Percentiles rank a stretch among this genome's conserved stretches.
These are phyloP conservation scores for Peucedramus taeniatus DNA, from an alignment of 2,113 vertebrate genomes.

Conservation along the genomic window DNA sequence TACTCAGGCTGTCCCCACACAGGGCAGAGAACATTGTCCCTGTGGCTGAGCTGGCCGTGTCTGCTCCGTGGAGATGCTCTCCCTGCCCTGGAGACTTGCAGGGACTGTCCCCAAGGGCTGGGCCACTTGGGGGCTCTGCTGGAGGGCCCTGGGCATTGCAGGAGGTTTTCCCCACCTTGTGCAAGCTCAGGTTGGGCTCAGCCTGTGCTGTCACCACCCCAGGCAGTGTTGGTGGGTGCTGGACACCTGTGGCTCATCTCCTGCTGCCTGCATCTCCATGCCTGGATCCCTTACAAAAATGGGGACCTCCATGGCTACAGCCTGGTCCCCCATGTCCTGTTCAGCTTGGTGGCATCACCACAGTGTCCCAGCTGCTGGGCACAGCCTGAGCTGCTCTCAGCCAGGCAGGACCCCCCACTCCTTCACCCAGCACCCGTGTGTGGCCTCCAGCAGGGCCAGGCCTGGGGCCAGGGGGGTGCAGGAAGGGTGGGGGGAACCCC, in stretches of 20 bases:
- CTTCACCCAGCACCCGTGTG: not conserved
- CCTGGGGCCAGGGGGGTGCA: not conserved
- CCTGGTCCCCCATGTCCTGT: not conserved
- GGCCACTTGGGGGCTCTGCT: not conserved
- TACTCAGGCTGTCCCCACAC: fast-evolving
- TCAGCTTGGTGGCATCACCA: not conserved
- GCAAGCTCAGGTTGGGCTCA: not conserved
- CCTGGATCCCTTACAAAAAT: not conserved
- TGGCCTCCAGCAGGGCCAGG: not conserved
- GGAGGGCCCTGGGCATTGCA: fast-evolving
- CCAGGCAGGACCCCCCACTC: not conserved
- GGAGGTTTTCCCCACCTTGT: not conserved
- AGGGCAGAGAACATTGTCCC: not conserved
- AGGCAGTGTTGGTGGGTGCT: not conserved
- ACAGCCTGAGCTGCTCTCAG: not conserved
- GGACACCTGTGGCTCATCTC: not conserved
- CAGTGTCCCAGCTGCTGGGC: not conserved
- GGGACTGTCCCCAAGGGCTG: not conserved
- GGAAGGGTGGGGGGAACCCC: not conserved
- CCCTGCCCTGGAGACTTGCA: not conserved
- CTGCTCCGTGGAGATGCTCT: fast-evolving
- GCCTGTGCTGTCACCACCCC: not conserved
- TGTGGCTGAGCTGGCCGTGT: fast-evolving
- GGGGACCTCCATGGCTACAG: fast-evolving
- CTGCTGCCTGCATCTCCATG: not conserved